Evolutionary conservation across 2,888 invertebrate species (phyloP).

Genomic region (Bellardia bayeri): DNA sequence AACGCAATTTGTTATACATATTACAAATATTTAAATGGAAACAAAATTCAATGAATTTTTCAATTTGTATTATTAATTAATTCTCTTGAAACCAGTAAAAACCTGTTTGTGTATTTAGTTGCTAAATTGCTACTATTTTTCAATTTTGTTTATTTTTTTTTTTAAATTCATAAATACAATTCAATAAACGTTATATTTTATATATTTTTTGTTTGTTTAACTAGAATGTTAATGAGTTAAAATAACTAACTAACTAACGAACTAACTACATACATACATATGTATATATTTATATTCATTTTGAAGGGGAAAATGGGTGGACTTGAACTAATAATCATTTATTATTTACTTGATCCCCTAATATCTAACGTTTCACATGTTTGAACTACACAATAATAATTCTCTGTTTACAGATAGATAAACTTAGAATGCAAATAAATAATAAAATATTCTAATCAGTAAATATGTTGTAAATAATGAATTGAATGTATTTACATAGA

Average conservation of each 20-base stretch:
- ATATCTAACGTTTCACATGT: neutral
- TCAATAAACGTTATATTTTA: neutral
- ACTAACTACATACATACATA: too few relatives aligned
- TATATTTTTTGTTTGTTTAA: neutral
- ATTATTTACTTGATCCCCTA: neutral
- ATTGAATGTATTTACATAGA: neutral
- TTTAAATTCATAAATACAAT: neutral
- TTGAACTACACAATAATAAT: neutral
- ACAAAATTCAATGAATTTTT: neutral
- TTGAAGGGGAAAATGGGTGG: neutral
- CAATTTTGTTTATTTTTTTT: neutral
- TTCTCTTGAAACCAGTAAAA: neutral
- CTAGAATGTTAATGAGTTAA: conserved; percentile 2
- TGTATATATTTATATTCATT: neutral
- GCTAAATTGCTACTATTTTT: neutral
- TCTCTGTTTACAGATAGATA: neutral
- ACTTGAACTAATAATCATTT: neutral
- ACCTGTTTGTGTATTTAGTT: neutral
- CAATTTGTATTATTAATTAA: neutral
- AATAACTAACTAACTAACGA: conserved; percentile 2
- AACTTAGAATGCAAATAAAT: neutral
- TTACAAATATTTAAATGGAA: neutral
- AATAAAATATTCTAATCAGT: conserved; percentile 24
- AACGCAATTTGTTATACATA: neutral
- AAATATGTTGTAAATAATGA: neutral